Evolutionary conservation across 2,797 vertebrate genomes (phyloP), one percentile per base, ranked within the genome.

Genomic region (Typhlichthys subterraneus): DNA sequence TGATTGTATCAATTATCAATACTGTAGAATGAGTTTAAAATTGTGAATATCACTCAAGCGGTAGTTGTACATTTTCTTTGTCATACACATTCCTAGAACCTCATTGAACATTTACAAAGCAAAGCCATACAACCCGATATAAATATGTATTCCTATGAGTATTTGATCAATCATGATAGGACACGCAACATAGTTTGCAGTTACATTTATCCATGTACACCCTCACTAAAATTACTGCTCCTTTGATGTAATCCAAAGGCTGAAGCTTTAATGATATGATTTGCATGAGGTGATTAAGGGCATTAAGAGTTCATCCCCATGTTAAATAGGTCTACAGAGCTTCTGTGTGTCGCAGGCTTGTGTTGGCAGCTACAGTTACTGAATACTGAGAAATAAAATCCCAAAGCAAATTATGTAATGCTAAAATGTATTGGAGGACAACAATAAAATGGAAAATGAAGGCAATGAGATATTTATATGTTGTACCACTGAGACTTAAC

Each of bases 241-340:
- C 75, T 85, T 83, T 86, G 87, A 82, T 84, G 75, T 70, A 68
- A 85, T 83, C 68, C 81, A 66, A 80, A 70, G 76, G 62, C 72
- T 79, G 75, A 64, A 62, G 59, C 67, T 52, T 77, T 83, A 88
- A 87, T 80, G 73, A 82, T 67, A 55, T 45, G 51, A 84, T 89
- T 86, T 83, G 77, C 81, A 85, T 85, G 65, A 79, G 57, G 69
- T 88, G 75, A 85, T 82, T 80, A 82, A 79, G 62, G 75, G 59
- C 68, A 65, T 23, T 23, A 23, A 23, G 62, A 74, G 73, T 80
- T 80, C 74, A 67, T 83, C 70, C 73, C 48, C n/a, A 12, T 65
- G 72, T 73, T 64, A 67, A 73, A 52, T 64, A 42, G 52, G 23
- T 3, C 23, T 23, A 23, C 23, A 23, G 23, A 23, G 23, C 23